phyloP scores from a whole-genome alignment of 2,797 vertebrate genomes.

The Parauchenoglanis punctatus region DNA sequence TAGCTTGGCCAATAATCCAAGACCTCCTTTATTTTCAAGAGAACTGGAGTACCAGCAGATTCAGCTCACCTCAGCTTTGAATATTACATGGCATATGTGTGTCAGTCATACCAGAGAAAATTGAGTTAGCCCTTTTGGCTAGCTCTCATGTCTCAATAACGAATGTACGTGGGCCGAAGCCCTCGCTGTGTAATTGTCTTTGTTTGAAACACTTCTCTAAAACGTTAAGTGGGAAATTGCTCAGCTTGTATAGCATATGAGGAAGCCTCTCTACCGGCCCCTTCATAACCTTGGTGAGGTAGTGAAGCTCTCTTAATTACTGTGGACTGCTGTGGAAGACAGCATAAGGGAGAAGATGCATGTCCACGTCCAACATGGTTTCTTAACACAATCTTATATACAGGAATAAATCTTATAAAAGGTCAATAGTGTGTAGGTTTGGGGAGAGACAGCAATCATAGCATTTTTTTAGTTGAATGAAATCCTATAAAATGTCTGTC shows the following conservation, averaged over 20 bases:
- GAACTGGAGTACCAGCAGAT: slow-evolving; percentile 1
- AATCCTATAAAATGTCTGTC: not conserved
- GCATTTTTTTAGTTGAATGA: not conserved
- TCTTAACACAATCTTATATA: not conserved
- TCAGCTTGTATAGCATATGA: slow-evolving; percentile 54
- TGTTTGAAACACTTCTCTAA: slow-evolving; percentile 53
- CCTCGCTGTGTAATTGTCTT: slow-evolving; percentile 56
- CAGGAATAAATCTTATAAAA: not conserved
- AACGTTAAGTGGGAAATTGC: slow-evolving; percentile 51
- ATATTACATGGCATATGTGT: slow-evolving; percentile 39
- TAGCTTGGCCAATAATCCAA: not conserved
- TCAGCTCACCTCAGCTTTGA: slow-evolving; percentile 18
- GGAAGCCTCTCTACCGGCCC: slow-evolving; percentile 34
- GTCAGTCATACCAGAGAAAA: slow-evolving; percentile 43
- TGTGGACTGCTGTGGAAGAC: slow-evolving; percentile 53
- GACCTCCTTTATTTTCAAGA: not conserved
- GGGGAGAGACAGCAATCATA: not conserved
- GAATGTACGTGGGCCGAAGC: slow-evolving; percentile 51
- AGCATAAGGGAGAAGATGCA: slow-evolving; percentile 65
- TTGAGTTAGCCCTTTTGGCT: slow-evolving; percentile 49
- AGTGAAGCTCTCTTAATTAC: slow-evolving; percentile 59
- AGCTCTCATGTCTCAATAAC: slow-evolving; percentile 55
- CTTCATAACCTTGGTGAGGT: slow-evolving; percentile 50
- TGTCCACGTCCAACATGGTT: slow-evolving; percentile 54
- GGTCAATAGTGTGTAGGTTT: not conserved